Evolutionary conservation across 2,113 vertebrate genomes (phyloP).

Genomic region (Acrocephalus arundinaceus): DNA sequence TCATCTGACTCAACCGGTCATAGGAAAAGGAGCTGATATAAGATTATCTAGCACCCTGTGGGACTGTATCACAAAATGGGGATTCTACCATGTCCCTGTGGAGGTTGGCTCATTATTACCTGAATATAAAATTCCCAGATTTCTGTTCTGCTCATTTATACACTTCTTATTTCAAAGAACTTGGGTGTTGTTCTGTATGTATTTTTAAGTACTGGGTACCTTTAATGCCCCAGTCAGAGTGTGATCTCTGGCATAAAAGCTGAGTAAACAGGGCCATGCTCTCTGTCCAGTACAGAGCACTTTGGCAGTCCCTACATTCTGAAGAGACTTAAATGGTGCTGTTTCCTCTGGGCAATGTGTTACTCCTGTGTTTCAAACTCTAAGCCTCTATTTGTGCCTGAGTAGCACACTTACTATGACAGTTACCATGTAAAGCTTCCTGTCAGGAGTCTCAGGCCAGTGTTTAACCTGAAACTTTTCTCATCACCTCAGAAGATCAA

Average conservation of each 20-base stretch:
- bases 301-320: background rate
- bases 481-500: background rate
- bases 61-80: rapidly evolving
- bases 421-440: background rate
- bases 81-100: background rate
- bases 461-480: background rate
- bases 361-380: background rate
- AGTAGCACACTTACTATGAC: background rate
- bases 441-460: background rate
- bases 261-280: background rate
- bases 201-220: background rate
- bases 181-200: background rate
- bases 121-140: background rate
- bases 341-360: background rate
- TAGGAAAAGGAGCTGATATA: background rate
- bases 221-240: background rate
- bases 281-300: background rate
- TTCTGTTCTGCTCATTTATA: background rate
- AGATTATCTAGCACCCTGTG: background rate
- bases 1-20: background rate
- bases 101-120: background rate
- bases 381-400: background rate
- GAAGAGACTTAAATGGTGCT: background rate
- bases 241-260: background rate
- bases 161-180: background rate